Evolutionary conservation across 2,888 invertebrate genomes (phyloP).

Genomic region (Neria commutata): DNA sequence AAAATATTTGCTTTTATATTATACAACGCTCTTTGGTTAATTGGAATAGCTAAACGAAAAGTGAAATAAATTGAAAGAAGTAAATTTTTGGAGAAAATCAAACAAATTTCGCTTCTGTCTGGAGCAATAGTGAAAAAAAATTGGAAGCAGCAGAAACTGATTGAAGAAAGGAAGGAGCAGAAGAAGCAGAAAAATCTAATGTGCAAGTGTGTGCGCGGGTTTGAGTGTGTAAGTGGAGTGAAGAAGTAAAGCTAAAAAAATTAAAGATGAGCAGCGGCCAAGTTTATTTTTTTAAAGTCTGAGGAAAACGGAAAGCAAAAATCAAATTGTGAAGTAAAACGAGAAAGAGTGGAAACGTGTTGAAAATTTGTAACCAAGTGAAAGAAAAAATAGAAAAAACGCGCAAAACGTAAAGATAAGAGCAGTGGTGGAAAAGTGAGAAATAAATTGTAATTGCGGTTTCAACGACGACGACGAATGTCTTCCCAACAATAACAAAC

Average conservation of each 20-base stretch:
- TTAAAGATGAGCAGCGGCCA: no score
- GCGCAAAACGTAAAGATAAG: not conserved
- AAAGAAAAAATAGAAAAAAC: conserved; percentile 5
- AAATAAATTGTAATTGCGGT: conserved; percentile 8
- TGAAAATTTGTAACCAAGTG: not conserved
- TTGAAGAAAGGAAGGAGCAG: not conserved
- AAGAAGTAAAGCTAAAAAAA: not conserved
- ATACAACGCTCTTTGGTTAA: not conserved
- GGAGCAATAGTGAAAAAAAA: no score
- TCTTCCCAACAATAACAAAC: conserved; percentile 16
- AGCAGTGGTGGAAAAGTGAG: not conserved
- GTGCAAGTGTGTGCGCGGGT: no score
- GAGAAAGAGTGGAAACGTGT: not conserved
- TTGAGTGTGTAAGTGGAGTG: not conserved
- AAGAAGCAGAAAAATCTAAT: conserved; percentile 1
- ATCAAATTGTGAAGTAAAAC: not conserved
- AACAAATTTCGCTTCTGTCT: not conserved
- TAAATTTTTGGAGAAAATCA: conserved; percentile 2
- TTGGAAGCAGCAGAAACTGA: no score
- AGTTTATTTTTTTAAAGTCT: no score
- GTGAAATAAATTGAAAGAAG: not conserved
- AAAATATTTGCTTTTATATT: not conserved
- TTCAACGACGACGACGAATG: conserved; percentile 14
- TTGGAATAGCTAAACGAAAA: not conserved
- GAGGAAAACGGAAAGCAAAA: not conserved